Base-by-base conservation (phyloP, 2,113 vertebrate genomes). In the Sporophila hypoxantha region DNA sequence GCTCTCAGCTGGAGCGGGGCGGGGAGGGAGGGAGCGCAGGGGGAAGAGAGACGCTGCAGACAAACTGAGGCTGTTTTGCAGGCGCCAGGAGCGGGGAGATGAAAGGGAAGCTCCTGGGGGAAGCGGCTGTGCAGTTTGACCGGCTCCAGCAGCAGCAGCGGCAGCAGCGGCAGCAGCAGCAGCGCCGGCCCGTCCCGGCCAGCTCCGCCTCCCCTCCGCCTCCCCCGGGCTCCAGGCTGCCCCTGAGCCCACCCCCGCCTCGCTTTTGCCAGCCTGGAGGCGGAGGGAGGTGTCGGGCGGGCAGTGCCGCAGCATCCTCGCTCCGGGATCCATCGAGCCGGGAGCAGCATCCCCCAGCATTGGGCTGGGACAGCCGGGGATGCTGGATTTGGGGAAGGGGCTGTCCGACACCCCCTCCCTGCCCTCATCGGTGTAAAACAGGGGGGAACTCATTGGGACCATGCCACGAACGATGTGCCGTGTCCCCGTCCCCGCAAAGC, bases 71-170 rank as follows among this genome's bases (percentile, higher is more conserved):
- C 96, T 97, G 97, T 97, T 95, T 94, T 78, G 95, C 96, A 97
- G 98, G 98, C 98, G 98, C 98, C 98, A 98, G 98, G 94, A 97
- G 97, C 97, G 97, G 98, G 92, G 95, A 98, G 97, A 98, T 98
- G 97, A 98, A 98, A 98, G 97, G 94, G 94, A 94, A 96, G 95
- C 97, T 97, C 97, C 97, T 97, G 95, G 96, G 97, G 97, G 96
- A 98, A 97, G 97, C 79, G 97, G 97, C 97, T 97, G 97, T 96
- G 96, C 96, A 95, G 96, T 97, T 97, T 96, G 96, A 97, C 96
- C 97, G 97, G 97, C 97, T 98, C 97, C 97, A 96, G 96, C 94
- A 95, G 96, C 95, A 79, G 76, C 82, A 73, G 82, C 87, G 94
- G 93, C 94, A 36, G 30, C 46, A 27, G 76, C 70, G 83, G 85